These are phyloP conservation scores for Myrmecophaga tridactyla DNA, from an alignment of 2,113 vertebrate genomes.

Conservation along the genomic window DNA sequence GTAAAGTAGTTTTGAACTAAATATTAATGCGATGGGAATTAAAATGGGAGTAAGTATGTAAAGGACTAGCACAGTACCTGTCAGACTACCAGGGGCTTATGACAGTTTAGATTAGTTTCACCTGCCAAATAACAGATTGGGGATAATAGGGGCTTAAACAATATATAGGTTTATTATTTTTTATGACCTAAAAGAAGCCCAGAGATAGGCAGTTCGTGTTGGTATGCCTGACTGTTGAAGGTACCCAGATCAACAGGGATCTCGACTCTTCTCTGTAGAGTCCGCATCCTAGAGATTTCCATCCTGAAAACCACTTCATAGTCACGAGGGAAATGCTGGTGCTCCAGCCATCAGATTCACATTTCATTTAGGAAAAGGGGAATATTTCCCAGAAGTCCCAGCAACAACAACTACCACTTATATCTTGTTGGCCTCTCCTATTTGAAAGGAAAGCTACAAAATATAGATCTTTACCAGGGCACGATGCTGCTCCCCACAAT, in stretches of 20 bases:
- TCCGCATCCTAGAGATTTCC: neutral
- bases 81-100: neutral
- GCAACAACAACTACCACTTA: neutral
- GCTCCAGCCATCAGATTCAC: neutral
- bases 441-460: neutral
- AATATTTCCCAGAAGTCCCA: neutral
- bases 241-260: neutral
- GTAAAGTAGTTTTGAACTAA: neutral
- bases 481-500: neutral
- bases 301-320: neutral
- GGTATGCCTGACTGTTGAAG: neutral
- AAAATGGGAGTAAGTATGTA: neutral
- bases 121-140: neutral
- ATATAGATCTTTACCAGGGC: neutral
- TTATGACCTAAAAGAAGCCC: neutral
- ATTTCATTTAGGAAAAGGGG: neutral
- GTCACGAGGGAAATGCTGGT: neutral
- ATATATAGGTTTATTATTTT: neutral
- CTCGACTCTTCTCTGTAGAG: neutral
- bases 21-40: neutral
- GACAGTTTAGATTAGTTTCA: neutral
- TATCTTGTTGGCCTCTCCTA: neutral
- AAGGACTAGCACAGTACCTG: neutral
- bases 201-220: neutral
- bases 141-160: neutral